Percentiles rank a stretch among this genome's conserved stretches.
phyloP scores from a whole-genome alignment of 1,140 invertebrate species.

The Batillaria attramentaria region DNA sequence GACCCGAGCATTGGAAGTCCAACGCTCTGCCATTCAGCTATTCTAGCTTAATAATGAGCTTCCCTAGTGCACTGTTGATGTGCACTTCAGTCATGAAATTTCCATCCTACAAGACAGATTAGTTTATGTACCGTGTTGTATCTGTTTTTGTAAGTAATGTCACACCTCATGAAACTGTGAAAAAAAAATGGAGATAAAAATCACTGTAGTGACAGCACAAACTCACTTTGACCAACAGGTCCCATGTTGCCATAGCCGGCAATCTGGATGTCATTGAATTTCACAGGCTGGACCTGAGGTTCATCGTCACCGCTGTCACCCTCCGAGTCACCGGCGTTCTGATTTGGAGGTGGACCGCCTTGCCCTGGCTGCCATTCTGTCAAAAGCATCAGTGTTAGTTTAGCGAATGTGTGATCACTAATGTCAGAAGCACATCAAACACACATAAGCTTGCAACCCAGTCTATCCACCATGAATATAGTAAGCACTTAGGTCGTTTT shows the following conservation, averaged over 20 bases:
- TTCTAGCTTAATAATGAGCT: not conserved
- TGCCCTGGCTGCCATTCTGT: conserved; percentile 17
- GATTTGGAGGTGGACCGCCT: conserved; percentile 14
- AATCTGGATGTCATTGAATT: conserved; percentile 17
- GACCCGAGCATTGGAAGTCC: no score
- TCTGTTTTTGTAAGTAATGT: not conserved
- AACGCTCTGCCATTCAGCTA: no score
- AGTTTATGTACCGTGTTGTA: not conserved
- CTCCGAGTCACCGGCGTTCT: conserved; percentile 2
- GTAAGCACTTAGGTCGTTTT: no score
- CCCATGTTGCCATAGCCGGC: conserved; percentile 20
- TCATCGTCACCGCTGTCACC: conserved; percentile 13
- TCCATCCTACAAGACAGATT: not conserved
- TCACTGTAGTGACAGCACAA: no score
- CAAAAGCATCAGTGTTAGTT: no score
- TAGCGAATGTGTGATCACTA: no score
- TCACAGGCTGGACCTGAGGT: not conserved
- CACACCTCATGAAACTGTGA: not conserved
- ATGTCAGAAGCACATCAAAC: no score
- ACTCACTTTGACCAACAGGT: conserved; percentile 26
- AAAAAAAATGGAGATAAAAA: not conserved
- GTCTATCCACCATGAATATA: no score
- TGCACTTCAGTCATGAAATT: not conserved
- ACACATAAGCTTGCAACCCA: no score
- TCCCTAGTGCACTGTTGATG: not conserved